Conservation (phyloP, 2,113 vertebrate genomes). For the Psettodes erumei region DNA sequence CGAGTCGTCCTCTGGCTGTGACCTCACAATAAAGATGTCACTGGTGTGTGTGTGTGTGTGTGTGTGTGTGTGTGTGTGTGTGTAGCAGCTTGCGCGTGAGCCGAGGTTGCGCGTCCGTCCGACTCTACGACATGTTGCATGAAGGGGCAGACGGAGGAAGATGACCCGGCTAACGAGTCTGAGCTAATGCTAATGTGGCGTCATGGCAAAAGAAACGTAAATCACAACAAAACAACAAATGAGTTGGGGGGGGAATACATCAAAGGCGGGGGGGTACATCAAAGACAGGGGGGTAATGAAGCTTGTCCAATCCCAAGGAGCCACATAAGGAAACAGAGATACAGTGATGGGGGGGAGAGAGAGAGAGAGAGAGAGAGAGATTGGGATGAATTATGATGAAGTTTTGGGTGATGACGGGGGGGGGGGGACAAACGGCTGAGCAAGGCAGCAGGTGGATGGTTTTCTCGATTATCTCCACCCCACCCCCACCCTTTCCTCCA, state of each 20-base stretch:
- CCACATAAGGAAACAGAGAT: constrained; percentile 56
- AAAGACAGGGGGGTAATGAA: constrained; percentile 81
- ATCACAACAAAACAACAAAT: neutral
- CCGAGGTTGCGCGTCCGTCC: too few species aligned
- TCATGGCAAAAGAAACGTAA: neutral
- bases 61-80: too few species aligned
- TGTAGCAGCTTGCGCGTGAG: too few species aligned
- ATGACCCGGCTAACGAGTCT: neutral
- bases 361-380: too few species aligned
- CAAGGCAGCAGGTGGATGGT: constrained; percentile 54
- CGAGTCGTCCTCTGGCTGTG: too few species aligned
- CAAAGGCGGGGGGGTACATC: constrained; percentile 71
- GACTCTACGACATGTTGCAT: too few species aligned
- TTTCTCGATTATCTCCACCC: neutral
- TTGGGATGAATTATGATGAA: constrained; percentile 70
- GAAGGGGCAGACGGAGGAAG: too few species aligned
- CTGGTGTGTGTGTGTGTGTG: too few species aligned
- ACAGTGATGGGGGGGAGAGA: too few species aligned
- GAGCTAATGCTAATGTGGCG: neutral
- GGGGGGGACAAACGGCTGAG: constrained; percentile 3
- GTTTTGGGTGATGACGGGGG: constrained; percentile 44
- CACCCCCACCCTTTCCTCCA: neutral
- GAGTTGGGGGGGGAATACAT: constrained; percentile 46
- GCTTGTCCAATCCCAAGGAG: constrained; percentile 76
- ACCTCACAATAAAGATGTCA: too few species aligned